Base-by-base conservation (phyloP, 2,113 vertebrate genomes). In the Plotosus lineatus region DNA sequence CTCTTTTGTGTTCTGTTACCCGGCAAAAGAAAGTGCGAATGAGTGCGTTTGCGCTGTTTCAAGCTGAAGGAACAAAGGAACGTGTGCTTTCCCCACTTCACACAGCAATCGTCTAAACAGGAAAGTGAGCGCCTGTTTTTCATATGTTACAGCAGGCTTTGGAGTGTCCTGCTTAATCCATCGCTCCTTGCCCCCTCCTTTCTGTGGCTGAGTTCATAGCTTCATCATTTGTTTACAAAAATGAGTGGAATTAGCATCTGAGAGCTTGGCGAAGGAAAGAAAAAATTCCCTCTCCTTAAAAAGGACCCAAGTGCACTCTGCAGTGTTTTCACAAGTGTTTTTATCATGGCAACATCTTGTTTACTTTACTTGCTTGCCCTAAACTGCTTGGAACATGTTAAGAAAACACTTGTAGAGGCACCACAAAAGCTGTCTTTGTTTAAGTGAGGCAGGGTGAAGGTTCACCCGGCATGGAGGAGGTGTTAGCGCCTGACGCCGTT, bases 301-400 rank as follows among this genome's bases (percentile, higher is more conserved):
- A 82, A 85, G 95, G 90, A 88, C 92, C 90, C 90, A 91, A 96
- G 95, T 95, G 94, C 92, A 94, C 94, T 94, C 94, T 90, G 93
- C 92, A 92, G 87, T 98, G 96, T 98, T 99, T 98, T 97, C 94
- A 98, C 97, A 98, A 97, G 96, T 97, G 97, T 97, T 98, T 98
- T 98, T 98, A 98, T 98, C 97, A 95, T 97, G 95, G 96, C 96
- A 97, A 98, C 97, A 98, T 98, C 95, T 97, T 98, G 96, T 98
- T 98, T 99, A 98, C 96, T 97, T 99, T 97, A 96, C 94, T 98
- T 96, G 95, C 95, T 95, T 95, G 96, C 96, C 80, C 95, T 96
- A 96, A 97, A 98, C 96, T 95, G 96, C 96, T 98, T 96, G 97
- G 97, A 98, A 97, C 96, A 97, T 94, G 96, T 97, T 98, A 98